A percentile compares a stretch with the other conserved stretches of the same genome.
Evolutionary conservation across 2,113 vertebrate species (phyloP).

Genomic region (Lutjanus erythropterus): DNA sequence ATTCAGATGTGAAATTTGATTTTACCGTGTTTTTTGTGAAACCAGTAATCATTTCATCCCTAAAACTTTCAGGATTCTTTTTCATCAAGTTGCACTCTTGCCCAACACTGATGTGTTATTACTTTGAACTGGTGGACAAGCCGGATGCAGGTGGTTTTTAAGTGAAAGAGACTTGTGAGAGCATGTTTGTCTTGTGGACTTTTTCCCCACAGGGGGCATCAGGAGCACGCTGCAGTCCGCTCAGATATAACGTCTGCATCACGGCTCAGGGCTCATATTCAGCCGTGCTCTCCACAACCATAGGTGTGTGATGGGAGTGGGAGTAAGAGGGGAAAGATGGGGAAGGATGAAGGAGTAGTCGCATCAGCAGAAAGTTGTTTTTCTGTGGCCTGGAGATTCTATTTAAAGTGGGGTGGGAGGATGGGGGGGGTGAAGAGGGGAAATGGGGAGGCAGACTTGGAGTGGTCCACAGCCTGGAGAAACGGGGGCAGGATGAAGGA

Average conservation of each 20-base stretch:
- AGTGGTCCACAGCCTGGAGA: conserved; percentile 66
- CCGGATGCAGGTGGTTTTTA: conserved; percentile 45
- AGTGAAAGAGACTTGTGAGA: conserved; percentile 26
- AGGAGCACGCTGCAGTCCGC: conserved; percentile 47
- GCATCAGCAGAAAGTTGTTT: conserved; percentile 95
- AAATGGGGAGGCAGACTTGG: conserved; percentile 46
- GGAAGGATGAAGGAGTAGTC: conserved; percentile 78
- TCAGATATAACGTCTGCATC: conserved; percentile 59
- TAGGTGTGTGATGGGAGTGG: conserved; percentile 71
- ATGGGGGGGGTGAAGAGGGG: conserved; percentile 32
- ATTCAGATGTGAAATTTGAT: no score
- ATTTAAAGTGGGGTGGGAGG: conserved; percentile 84
- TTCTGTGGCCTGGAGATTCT: conserved; percentile 89
- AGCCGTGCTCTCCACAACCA: conserved; percentile 56
- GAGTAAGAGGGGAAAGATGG: conserved; percentile 59
- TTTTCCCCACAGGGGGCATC: conserved; percentile 40
- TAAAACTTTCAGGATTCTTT: background rate
- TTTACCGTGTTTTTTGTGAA: no score
- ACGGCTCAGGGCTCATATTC: conserved; percentile 67
- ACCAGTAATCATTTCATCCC: no score
- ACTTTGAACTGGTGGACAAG: conserved; percentile 30
- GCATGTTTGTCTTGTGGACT: conserved; percentile 50
- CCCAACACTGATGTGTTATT: background rate
- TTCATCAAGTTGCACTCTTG: background rate
- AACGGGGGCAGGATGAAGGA: conserved; percentile 71